Evolutionary conservation across 2,888 invertebrate genomes (phyloP), one percentile per base, ranked within the genome.

Genomic region (Hipparchia semele): DNA sequence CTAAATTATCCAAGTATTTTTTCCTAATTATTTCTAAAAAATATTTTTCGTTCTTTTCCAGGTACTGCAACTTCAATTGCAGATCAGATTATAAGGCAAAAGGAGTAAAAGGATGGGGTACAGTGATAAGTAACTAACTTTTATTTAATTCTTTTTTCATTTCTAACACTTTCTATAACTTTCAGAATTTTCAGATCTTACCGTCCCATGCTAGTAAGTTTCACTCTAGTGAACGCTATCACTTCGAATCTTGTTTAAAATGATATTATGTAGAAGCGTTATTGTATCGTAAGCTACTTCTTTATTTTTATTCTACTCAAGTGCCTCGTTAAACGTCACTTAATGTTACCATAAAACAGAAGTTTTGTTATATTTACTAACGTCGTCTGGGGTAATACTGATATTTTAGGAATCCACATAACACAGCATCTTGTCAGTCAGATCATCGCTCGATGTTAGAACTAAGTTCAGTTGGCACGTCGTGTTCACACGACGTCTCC

Each of bases 401-500:
- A 67, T 46, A 10, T 58, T 54, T 67, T 12, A 13, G 10, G 10
- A 45, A 58, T 56, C 58, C 56, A 58, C 67, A 67, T 5, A 56
- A 58, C 58, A 46, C 10, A 9, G 54, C 39, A n/a, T 67, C 10
- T 65, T 0, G 65, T 23, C 23, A 4, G 64, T 9, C 33, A 6
- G 10, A 12, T 33, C 65, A 65, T 65, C 51, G 49, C 13, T 62
- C 49, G 65, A 65, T 65, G 51, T 23, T 23, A 45, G 9, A 53
- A 12, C 23, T 53, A 53, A 23, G 51, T 13, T 65, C 12, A 23
- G 12, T 53, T 51, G 46, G 83, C 88, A 84, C 84, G 78, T 80
- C 72, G 77, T 79, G 76, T 79, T 77, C 80, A 77, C 80, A 80
- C 80, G 80, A 82, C 80, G 84, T 84, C 83, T 82, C 80, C 82